These are phyloP conservation scores for Panopea generosa DNA, from an alignment of 2,888 invertebrate species.

Conservation along the genomic window DNA sequence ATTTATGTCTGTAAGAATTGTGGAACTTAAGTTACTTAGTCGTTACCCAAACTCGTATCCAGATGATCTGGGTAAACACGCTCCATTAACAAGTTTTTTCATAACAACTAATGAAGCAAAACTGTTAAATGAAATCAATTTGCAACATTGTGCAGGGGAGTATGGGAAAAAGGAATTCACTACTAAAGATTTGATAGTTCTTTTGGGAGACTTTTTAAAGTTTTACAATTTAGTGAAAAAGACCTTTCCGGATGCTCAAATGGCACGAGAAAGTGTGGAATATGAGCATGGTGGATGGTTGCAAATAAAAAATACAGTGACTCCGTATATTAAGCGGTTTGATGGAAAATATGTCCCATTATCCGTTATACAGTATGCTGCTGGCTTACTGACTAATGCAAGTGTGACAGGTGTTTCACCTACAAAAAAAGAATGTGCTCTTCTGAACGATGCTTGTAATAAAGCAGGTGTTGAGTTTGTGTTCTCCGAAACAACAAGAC, in stretches of 20 bases:
- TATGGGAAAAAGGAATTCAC: conserved; percentile 95
- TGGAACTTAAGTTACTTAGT: conserved; percentile 92
- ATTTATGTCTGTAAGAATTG: conserved; percentile 97
- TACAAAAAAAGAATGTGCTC: conserved; percentile 76
- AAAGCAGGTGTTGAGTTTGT: conserved; percentile 79
- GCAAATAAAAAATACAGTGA: conserved; percentile 92
- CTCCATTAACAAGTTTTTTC: conserved; percentile 96
- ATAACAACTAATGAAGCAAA: conserved; percentile 96
- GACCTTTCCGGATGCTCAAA: conserved; percentile 77
- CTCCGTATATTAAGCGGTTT: conserved; percentile 93
- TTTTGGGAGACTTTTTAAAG: conserved; percentile 94
- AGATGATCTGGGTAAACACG: conserved; percentile 94
- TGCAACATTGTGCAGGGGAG: conserved; percentile 95
- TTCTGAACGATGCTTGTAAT: conserved; percentile 81
- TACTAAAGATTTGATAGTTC: conserved; percentile 95
- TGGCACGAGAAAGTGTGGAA: conserved; percentile 17
- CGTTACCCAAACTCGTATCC: conserved; percentile 86
- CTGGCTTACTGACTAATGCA: conserved; percentile 73
- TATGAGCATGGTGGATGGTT: conserved; percentile 76
- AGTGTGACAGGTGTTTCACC: conserved; percentile 73
- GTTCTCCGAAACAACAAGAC: conserved; percentile 78
- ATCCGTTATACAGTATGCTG: conserved; percentile 82
- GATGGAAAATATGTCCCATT: conserved; percentile 94
- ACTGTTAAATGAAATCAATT: conserved; percentile 96
- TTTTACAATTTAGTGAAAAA: conserved; percentile 92